Evolutionary conservation across 1,140 invertebrate species (phyloP), one percentile per base, ranked within the genome.

Genomic region (Sarcophaga peregrina): DNA sequence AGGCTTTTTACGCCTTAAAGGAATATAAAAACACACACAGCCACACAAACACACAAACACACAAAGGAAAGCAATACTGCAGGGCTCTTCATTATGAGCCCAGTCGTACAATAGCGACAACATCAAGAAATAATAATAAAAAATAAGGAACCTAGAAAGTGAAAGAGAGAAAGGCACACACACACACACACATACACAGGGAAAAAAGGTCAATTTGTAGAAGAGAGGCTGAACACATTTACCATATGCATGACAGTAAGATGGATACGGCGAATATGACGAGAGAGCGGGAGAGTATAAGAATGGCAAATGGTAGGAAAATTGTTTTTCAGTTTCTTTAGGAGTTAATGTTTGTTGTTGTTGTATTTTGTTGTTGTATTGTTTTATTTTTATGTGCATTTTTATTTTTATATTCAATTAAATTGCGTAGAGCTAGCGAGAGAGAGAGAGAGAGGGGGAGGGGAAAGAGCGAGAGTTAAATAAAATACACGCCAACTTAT

Each of bases 321-420:
- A 68, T 68, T 68, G 62, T 68, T 68, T 68, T 68, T 17, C 58
- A 62, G 7, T 62, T 62, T n/a, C 17, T 5, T 62, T 58, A 4
- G 1, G 4, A 37, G 25, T 37, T 37, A 37, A 37, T 37, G 25
- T 37, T 37, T 2, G 4, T 58, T 15, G 1, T 58, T 58, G 13
- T 58, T 58, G 25, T 37, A 37, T 37, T 37, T 37, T 37, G n/a
- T 58, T 58, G n/a, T 58, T 58, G 15, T 58, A 58, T 58, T 68
- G 17, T 68, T 68, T 68, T 68, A 68, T 68, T 68, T 68, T 68
- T 68, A 68, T 68, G 62, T 68, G 62, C 62, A 68, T 68, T 68
- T 68, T 68, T 68, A 58, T 58, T 58, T 58, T 58, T 58, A 68
- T 68, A 20, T 68, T 68, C 62, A 68, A 68, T 68, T 68, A 68